These are phyloP conservation scores for Brachionus sp. DNA, from an alignment of 1,140 invertebrate species.

Conservation along the genomic window DNA sequence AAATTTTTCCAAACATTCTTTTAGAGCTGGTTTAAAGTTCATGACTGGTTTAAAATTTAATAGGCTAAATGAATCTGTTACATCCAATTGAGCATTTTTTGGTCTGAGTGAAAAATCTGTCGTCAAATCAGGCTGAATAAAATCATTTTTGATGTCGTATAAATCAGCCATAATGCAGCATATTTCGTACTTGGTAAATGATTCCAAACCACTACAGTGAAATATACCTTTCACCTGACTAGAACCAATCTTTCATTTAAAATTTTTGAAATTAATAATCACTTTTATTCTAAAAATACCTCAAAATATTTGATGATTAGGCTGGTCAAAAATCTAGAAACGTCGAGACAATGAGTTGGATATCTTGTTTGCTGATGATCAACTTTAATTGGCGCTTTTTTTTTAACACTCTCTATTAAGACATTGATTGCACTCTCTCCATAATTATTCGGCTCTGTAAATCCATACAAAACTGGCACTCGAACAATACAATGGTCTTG, in stretches of 20 bases:
- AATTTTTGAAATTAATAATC: neutral
- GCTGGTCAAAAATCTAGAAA: constrained; percentile 55
- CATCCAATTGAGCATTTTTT: constrained; percentile 60
- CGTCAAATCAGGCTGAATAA: constrained; percentile 55
- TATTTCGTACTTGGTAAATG: constrained; percentile 65
- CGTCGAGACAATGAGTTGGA: constrained; percentile 61
- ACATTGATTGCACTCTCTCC: constrained; percentile 63
- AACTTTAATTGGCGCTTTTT: neutral
- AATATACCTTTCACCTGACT: constrained; percentile 55
- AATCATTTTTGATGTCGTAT: constrained; percentile 57
- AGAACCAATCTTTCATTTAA: neutral
- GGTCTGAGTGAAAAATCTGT: constrained; percentile 57
- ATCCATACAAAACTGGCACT: constrained; percentile 63
- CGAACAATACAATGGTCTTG: constrained; percentile 57
- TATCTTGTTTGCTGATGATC: constrained; percentile 54
- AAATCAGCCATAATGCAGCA: constrained; percentile 60
- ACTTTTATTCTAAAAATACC: neutral
- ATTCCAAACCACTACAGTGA: constrained; percentile 63
- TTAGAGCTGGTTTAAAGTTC: constrained; percentile 8
- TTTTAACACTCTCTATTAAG: constrained; percentile 55
- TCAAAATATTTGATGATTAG: constrained; percentile 29
- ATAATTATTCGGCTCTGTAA: constrained; percentile 53
- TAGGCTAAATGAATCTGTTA: neutral
- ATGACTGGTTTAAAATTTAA: constrained; percentile 27
- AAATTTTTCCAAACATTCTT: constrained; percentile 42